Evolutionary conservation across 2,888 invertebrate genomes (phyloP), one percentile per base, ranked within the genome.

Genomic region (Siphonodentalium dalli): DNA sequence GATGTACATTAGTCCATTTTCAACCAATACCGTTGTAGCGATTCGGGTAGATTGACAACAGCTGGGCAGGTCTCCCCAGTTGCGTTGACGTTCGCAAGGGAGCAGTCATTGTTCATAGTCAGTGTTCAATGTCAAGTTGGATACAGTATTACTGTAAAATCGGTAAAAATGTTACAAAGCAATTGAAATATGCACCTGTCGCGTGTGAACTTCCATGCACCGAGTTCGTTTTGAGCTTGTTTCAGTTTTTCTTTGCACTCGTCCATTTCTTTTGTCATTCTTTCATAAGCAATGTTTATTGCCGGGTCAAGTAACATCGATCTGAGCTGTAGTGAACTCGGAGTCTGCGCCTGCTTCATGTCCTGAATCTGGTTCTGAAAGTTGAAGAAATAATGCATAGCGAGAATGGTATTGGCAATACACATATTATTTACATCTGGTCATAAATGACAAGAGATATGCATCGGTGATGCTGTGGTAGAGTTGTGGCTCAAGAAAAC

Each of bases 201-300:
- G n/a, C 97, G 95, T 13, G 97, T 97, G 83, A 98, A 98, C 84
- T 98, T 98, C 96, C 97, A 98, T 2, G 98, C 97, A 50, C 93
- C 91, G 39, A 98, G 85, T 85, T 98, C 98, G 83, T 93, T 95
- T 83, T 97, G 97, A 18, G 95, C 95, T 83, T 97, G 96, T 81
- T 97, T 96, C 66, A 96, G 85, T 79, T 92, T 90, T 47, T 92
- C 90, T 81, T 92, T 91, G 20, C 92, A 91, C 44, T 90, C 88
- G 54, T 92, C 89, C 61, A 97, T 84, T 82, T 98, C 97, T 80
- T 91, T 90, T 72, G 92, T 89, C 77, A 98, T 86, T 79, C 91
- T 89, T 80, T 94, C 90, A 74, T 97, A 89, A 60, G 97, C 87
- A 68, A 95, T 87, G 85, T 97, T 97, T 34, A 97, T 93, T 33